Conservation (phyloP, 2,888 invertebrate genomes). For the Xanthorhoe spadicearia region DNA sequence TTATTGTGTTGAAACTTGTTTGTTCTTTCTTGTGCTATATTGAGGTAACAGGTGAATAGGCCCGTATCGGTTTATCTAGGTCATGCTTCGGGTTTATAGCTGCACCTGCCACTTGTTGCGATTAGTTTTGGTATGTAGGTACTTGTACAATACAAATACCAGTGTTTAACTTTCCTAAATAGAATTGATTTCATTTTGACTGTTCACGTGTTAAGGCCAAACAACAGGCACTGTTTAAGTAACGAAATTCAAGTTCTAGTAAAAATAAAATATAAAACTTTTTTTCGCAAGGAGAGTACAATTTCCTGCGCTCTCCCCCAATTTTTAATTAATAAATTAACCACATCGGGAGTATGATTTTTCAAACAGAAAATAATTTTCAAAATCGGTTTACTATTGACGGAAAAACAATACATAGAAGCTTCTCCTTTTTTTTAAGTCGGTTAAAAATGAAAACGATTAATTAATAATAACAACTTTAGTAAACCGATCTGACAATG, state of each 20-base stretch:
- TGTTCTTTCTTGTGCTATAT: slow-evolving; percentile 32
- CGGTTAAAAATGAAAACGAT: too few species aligned
- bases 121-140: slow-evolving; percentile 32
- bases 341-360: too few species aligned
- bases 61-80: slow-evolving; percentile 58
- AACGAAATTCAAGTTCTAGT: not conserved
- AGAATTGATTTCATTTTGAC: not conserved
- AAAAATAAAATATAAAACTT: too few species aligned
- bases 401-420: too few species aligned
- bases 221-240: not conserved
- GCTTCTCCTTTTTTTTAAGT: too few species aligned
- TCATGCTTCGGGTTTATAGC: slow-evolving; percentile 55
- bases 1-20: slow-evolving; percentile 10
- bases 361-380: too few species aligned
- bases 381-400: too few species aligned
- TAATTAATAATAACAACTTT: too few species aligned
- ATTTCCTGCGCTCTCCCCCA: too few species aligned
- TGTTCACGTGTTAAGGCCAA: not conserved
- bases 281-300: too few species aligned
- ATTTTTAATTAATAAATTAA: too few species aligned
- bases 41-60: slow-evolving; percentile 32
- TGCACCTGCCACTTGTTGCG: slow-evolving; percentile 49
- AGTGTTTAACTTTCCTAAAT: not conserved
- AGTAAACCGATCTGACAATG: not conserved
- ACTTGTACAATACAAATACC: slow-evolving; percentile 1